Conservation (phyloP, 2,888 invertebrate species). For the Muschampia plurimacula region DNA sequence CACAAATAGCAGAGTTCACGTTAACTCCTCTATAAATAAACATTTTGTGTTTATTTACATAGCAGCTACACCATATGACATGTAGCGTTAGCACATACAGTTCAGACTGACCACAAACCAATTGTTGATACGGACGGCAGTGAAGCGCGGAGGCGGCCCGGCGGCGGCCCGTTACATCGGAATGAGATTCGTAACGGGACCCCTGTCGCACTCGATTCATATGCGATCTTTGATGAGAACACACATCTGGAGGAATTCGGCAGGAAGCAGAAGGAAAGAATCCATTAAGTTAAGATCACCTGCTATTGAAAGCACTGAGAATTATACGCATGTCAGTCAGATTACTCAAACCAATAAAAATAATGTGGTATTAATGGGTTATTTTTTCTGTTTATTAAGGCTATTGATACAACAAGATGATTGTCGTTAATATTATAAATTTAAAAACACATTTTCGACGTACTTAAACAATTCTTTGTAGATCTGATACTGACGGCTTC, state of each 20-base stretch:
- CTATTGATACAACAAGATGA: no score
- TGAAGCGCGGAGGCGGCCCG: conserved; percentile 20
- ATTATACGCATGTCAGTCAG: no score
- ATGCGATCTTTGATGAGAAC: conserved; percentile 31
- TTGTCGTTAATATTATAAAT: no score
- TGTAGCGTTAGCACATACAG: not conserved
- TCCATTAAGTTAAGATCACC: not conserved
- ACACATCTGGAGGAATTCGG: not conserved
- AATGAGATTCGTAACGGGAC: conserved; percentile 45
- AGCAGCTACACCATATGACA: not conserved
- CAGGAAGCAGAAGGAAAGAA: not conserved
- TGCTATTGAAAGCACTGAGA: not conserved
- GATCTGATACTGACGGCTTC: no score
- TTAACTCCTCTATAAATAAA: no score
- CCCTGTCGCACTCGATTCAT: conserved; percentile 34
- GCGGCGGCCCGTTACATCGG: conserved; percentile 44
- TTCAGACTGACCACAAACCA: conserved; percentile 12
- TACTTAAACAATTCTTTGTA: no score
- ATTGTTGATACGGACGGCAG: conserved; percentile 25
- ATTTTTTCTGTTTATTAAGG: no score
- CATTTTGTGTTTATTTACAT: no score
- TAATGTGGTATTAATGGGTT: no score
- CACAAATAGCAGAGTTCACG: not conserved
- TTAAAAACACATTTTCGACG: no score
- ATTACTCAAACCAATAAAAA: no score